A percentile compares a stretch with the other conserved stretches of the same genome.
Evolutionary conservation across 2,888 invertebrate genomes (phyloP).

Genomic region (Sesia bembeciformis): DNA sequence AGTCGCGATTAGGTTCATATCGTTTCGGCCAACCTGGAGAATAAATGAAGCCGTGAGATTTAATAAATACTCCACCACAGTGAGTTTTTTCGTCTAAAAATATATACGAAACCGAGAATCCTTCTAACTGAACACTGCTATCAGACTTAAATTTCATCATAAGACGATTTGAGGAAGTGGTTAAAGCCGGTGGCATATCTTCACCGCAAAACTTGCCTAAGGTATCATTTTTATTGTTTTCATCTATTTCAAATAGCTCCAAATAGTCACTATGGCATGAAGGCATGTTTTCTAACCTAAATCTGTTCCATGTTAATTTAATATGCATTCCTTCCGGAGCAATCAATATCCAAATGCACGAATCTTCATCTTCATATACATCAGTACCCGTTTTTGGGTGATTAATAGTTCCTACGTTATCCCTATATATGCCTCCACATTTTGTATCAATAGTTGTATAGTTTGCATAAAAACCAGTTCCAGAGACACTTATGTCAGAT

Average conservation of each 20-base stretch:
- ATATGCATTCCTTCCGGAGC: conserved; percentile 80
- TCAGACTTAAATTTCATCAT: conserved; percentile 81
- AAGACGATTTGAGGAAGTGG: conserved; percentile 79
- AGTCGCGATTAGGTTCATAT: conserved; percentile 82
- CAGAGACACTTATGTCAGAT: conserved; percentile 71
- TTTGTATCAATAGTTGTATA: conserved; percentile 79
- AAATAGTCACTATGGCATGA: conserved; percentile 78
- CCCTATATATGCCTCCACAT: conserved; percentile 84
- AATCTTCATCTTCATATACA: conserved; percentile 54
- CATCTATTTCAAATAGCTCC: conserved; percentile 77
- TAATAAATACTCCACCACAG: conserved; percentile 84
- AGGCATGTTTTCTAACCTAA: conserved; percentile 79
- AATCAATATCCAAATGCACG: conserved; percentile 84
- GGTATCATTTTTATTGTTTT: conserved; percentile 38
- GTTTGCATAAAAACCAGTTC: conserved; percentile 83
- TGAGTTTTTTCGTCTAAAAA: conserved; percentile 47
- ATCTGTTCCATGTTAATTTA: conserved; percentile 82
- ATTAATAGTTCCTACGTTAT: conserved; percentile 75
- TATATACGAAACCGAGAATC: conserved; percentile 84
- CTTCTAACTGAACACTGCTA: conserved; percentile 53
- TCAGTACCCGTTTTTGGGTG: conserved; percentile 63
- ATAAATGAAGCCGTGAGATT: conserved; percentile 78
- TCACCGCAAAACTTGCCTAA: conserved; percentile 81
- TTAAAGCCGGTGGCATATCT: conserved; percentile 77
- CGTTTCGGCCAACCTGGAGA: conserved; percentile 86